Evolutionary conservation across 2,113 vertebrate genomes (phyloP).

Genomic region (Nyctibius bracteatus): DNA sequence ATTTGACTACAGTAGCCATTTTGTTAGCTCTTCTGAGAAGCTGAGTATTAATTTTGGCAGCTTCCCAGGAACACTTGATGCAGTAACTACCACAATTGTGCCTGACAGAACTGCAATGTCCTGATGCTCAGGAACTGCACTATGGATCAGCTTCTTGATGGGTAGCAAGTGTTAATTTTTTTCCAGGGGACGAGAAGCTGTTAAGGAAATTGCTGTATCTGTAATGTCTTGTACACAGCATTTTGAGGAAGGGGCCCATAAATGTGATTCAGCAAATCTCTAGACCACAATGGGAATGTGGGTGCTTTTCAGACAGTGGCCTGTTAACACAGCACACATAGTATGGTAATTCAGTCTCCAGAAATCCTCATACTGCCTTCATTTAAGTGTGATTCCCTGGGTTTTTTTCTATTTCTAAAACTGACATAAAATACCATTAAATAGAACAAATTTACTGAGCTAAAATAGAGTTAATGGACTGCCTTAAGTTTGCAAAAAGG

Average conservation of each 20-base stretch:
- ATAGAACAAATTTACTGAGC: background rate
- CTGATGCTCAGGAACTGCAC: background rate
- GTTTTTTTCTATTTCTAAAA: background rate
- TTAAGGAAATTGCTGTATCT: background rate
- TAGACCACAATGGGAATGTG: background rate
- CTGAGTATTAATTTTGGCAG: background rate
- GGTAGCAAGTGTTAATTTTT: background rate
- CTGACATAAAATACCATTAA: background rate
- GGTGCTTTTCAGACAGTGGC: background rate
- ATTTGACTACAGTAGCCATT: rapidly evolving
- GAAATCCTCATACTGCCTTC: background rate
- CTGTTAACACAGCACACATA: background rate
- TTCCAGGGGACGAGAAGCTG: background rate
- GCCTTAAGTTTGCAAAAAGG: background rate
- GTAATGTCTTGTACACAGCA: background rate
- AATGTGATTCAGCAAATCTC: background rate
- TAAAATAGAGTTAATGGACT: background rate
- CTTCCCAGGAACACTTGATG: background rate
- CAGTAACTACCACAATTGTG: background rate
- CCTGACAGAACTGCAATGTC: background rate
- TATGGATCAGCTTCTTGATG: background rate
- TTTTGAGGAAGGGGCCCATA: background rate
- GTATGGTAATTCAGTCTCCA: background rate
- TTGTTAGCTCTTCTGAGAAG: background rate
- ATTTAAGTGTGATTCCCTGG: background rate